A percentile compares a stretch with the other conserved stretches of the same genome.
phyloP scores from a whole-genome alignment of 1,140 invertebrate species.

The Uloborus diversus region DNA sequence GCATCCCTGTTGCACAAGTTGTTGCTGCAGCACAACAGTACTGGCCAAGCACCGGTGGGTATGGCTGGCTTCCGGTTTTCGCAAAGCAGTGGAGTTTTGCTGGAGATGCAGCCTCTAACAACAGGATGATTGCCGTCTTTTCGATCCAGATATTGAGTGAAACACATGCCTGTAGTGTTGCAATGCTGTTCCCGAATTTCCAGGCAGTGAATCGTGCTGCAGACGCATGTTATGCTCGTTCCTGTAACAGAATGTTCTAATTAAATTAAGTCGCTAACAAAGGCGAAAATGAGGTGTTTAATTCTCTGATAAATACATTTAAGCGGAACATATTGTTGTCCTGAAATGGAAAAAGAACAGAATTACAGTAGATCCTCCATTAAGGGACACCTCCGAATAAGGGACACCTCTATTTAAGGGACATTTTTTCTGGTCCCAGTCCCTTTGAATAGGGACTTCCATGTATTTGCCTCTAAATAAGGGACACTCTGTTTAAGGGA shows the following conservation, averaged over 20 bases:
- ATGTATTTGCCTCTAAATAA: no score
- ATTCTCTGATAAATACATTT: no score
- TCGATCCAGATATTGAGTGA: conserved; percentile 60
- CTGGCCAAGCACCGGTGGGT: conserved; percentile 57
- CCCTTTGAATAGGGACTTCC: no score
- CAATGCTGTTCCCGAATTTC: conserved; percentile 53
- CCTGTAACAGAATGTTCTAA: conserved; percentile 59
- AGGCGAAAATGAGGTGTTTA: no score
- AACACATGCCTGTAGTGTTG: conserved; percentile 60
- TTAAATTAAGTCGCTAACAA: no score
- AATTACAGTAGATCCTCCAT: no score
- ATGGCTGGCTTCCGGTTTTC: conserved; percentile 57
- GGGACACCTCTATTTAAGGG: no score
- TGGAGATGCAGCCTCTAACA: conserved; percentile 60
- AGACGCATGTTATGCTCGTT: conserved; percentile 58
- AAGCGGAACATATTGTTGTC: no score
- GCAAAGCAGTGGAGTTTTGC: conserved; percentile 57
- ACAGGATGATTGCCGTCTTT: conserved; percentile 60
- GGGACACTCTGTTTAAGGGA: no score
- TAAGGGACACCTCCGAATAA: no score
- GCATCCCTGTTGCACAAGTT: conserved; percentile 63
- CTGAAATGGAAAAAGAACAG: no score
- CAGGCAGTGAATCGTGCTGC: conserved; percentile 59
- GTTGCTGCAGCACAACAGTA: conserved; percentile 63
- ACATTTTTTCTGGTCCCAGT: no score